Evolutionary conservation across 2,888 invertebrate species (phyloP).

Genomic region (Punctoribates punctum): DNA sequence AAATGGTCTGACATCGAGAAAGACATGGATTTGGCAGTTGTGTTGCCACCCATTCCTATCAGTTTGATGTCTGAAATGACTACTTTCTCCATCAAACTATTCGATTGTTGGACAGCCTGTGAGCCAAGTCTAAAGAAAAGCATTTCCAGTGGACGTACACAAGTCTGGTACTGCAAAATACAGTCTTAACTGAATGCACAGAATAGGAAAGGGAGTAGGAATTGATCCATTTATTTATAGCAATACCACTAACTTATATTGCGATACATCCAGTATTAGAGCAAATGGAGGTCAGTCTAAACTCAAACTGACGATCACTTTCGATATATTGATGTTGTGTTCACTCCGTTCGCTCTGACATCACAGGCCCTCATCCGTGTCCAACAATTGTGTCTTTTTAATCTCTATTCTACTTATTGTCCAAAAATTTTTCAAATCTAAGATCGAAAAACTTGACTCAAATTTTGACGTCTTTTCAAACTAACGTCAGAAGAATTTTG

Average conservation of each 20-base stretch:
- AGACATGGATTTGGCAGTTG: background rate
- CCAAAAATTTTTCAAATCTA: too few relatives aligned
- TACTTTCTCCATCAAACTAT: background rate
- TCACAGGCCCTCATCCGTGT: too few relatives aligned
- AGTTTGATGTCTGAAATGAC: background rate
- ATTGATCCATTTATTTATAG: conserved; percentile 33
- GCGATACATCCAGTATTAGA: background rate
- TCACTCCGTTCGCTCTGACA: too few relatives aligned
- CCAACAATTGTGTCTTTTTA: too few relatives aligned
- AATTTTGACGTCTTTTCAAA: too few relatives aligned
- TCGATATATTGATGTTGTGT: too few relatives aligned
- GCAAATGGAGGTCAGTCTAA: conserved; percentile 31
- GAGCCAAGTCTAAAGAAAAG: background rate
- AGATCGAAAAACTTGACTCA: too few relatives aligned
- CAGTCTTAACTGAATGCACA: background rate
- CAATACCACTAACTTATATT: conserved; percentile 4
- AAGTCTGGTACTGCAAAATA: background rate
- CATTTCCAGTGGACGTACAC: background rate
- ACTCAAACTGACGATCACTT: background rate
- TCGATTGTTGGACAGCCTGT: background rate
- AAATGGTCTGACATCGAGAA: too few relatives aligned
- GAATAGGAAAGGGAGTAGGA: background rate
- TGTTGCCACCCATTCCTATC: conserved; percentile 6
- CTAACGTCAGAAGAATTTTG: too few relatives aligned
- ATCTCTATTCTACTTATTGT: too few relatives aligned